Evolutionary conservation across 2,113 vertebrate genomes (phyloP).

Genomic region (Theristicus caerulescens): DNA sequence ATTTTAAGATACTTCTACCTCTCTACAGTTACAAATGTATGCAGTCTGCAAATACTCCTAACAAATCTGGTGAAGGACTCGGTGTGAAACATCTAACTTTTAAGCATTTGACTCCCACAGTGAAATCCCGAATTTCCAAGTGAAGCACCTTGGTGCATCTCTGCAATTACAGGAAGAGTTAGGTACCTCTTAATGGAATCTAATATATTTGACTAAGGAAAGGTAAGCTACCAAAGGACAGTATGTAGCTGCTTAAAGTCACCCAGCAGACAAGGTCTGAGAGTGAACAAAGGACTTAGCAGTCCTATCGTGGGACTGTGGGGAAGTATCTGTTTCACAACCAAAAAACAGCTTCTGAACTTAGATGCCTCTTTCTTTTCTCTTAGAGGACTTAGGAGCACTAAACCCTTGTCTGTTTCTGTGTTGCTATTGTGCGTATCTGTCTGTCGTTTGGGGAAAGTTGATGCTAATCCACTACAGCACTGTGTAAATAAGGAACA

Average conservation of each 20-base stretch:
- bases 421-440: neutral
- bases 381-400: neutral
- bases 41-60: neutral
- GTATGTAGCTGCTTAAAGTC: neutral
- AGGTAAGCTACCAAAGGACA: neutral
- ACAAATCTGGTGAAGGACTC: neutral
- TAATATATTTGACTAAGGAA: neutral
- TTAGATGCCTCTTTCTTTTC: neutral
- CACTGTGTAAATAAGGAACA: neutral
- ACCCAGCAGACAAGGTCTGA: neutral
- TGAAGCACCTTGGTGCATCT: neutral
- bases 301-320: neutral
- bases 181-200: neutral
- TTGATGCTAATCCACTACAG: neutral
- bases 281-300: neutral
- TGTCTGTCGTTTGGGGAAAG: neutral
- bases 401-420: neutral
- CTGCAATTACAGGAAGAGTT: neutral
- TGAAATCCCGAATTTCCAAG: neutral
- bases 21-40: neutral
- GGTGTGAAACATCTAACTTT: neutral
- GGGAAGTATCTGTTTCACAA: neutral
- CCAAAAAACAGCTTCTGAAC: neutral
- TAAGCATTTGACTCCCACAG: neutral
- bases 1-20: conserved; percentile 53